Percentiles rank a stretch among this genome's conserved stretches.
Conservation (phyloP, 2,888 invertebrate species). For the Penaeus monodon region DNA sequence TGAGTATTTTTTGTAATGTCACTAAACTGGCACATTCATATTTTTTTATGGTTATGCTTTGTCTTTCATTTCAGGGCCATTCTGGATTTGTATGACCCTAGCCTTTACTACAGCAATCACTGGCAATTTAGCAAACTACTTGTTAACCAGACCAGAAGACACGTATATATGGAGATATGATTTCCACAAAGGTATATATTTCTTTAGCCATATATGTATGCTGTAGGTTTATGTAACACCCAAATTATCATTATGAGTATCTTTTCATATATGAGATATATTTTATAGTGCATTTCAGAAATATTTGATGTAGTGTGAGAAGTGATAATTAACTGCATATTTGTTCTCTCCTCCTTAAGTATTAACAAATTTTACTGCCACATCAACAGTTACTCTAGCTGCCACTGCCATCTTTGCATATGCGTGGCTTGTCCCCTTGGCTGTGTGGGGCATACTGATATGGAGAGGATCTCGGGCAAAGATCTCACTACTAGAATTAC, state of each 20-base stretch:
- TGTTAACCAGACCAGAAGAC: slow-evolving; percentile 73
- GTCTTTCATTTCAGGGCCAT: slow-evolving; percentile 76
- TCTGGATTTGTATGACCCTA: slow-evolving; percentile 95
- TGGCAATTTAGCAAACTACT: slow-evolving; percentile 87
- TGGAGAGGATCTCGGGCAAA: slow-evolving; percentile 76
- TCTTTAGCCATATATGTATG: not conserved
- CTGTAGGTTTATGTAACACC: too few species aligned
- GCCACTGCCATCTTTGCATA: slow-evolving; percentile 91
- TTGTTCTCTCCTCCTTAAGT: too few species aligned
- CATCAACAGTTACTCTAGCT: slow-evolving; percentile 84
- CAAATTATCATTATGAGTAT: too few species aligned
- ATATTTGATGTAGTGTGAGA: too few species aligned
- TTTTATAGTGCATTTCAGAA: too few species aligned
- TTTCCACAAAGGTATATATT: slow-evolving; percentile 78
- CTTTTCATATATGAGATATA: too few species aligned
- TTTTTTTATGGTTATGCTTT: not conserved
- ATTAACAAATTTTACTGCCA: slow-evolving; percentile 3
- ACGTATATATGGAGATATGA: slow-evolving; percentile 89
- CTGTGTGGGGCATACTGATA: slow-evolving; percentile 87
- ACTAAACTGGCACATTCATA: not conserved
- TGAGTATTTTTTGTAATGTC: too few species aligned
- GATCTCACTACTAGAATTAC: slow-evolving; percentile 82
- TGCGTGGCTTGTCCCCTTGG: slow-evolving; percentile 86
- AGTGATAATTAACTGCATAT: too few species aligned
- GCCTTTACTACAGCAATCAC: slow-evolving; percentile 95